Evolutionary conservation across 2,888 invertebrate species (phyloP).

Genomic region (Bruchidius siliquastri): DNA sequence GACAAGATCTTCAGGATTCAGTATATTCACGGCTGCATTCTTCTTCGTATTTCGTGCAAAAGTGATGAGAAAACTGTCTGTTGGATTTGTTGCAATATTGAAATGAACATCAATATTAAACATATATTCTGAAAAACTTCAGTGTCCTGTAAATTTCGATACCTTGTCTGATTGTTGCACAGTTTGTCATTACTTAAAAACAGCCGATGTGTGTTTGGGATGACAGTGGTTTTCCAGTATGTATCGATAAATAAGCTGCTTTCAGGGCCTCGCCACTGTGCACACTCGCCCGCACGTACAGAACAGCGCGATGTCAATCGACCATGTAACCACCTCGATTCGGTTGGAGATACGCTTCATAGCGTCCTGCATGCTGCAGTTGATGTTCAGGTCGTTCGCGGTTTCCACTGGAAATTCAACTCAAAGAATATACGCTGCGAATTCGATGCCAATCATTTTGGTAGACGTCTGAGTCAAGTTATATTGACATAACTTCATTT

Average conservation of each 20-base stretch:
- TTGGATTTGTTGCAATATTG: too few relatives aligned
- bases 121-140: too few relatives aligned
- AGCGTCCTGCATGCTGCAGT: neutral
- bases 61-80: too few relatives aligned
- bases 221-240: neutral
- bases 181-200: too few relatives aligned
- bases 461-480: neutral
- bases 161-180: too few relatives aligned
- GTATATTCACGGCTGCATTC: neutral
- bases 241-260: neutral
- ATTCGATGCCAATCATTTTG: neutral
- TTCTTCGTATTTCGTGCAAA: too few relatives aligned
- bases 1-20: neutral
- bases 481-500: neutral
- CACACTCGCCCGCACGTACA: neutral
- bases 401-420: neutral
- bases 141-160: too few relatives aligned
- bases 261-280: neutral
- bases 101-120: too few relatives aligned
- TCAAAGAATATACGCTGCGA: neutral
- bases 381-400: neutral
- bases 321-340: neutral
- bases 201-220: too few relatives aligned
- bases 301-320: neutral
- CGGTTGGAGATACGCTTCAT: neutral